These are phyloP conservation scores for Pogona vitticeps DNA, from an alignment of 2,113 vertebrate genomes.

Conservation along the genomic window DNA sequence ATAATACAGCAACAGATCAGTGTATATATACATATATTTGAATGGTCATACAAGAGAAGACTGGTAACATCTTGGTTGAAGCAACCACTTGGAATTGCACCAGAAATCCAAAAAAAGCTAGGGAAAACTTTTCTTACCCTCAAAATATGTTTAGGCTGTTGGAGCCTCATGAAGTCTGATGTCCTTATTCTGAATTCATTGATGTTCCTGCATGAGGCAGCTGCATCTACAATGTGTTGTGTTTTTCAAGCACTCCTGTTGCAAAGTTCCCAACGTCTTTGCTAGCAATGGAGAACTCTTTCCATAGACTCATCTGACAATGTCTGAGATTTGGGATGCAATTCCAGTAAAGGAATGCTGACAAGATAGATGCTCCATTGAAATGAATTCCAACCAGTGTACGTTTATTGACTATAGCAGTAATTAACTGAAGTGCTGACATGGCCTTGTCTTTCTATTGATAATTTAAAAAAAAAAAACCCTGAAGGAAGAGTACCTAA, in stretches of 20 bases:
- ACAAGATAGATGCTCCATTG: not conserved
- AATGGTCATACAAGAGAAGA: too few relatives aligned
- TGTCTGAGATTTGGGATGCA: not conserved
- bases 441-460: not conserved
- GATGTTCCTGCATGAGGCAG: too few relatives aligned
- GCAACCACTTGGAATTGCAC: too few relatives aligned
- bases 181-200: too few relatives aligned
- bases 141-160: too few relatives aligned
- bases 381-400: not conserved
- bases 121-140: too few relatives aligned
- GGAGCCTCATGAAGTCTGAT: too few relatives aligned
- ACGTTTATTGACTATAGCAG: not conserved
- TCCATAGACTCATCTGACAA: not conserved
- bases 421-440: not conserved
- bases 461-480: not conserved
- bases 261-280: not conserved
- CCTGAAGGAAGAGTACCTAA: not conserved
- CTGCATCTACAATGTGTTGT: too few relatives aligned
- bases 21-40: too few relatives aligned
- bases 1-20: too few relatives aligned
- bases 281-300: not conserved
- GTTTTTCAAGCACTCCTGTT: not conserved
- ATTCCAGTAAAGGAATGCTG: not conserved
- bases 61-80: too few relatives aligned
- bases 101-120: too few relatives aligned